Evolutionary conservation across 2,888 invertebrate species (phyloP).

Genomic region (Andrena praecox): DNA sequence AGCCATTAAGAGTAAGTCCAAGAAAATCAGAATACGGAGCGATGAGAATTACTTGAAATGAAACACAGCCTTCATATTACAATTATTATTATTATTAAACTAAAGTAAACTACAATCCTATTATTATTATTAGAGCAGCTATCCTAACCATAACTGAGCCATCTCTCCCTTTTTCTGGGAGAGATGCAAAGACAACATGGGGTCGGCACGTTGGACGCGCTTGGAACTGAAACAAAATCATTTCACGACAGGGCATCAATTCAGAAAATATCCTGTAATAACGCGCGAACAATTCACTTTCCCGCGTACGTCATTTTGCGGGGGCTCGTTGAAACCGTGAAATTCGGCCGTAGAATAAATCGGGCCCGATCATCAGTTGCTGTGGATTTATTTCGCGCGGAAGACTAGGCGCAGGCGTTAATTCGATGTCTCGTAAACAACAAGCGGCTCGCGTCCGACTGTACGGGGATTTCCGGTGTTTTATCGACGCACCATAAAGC

Average conservation of each 20-base stretch:
- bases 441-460: slow-evolving; percentile 30
- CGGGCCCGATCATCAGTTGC: slow-evolving; percentile 44
- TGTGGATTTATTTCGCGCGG: slow-evolving; percentile 35
- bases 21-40: no score
- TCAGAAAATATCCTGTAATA: slow-evolving; percentile 23
- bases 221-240: slow-evolving; percentile 5
- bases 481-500: slow-evolving; percentile 49
- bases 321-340: slow-evolving; percentile 12
- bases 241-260: not conserved
- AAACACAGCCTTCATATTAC: no score
- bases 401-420: slow-evolving; percentile 41
- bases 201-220: not conserved
- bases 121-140: no score
- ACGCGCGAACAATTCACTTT: slow-evolving; percentile 25
- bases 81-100: no score
- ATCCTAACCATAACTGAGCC: no score
- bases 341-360: slow-evolving; percentile 44
- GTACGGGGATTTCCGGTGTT: slow-evolving; percentile 49
- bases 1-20: no score
- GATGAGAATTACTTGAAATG: no score
- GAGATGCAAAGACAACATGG: not conserved
- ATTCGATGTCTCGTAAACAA: slow-evolving; percentile 57
- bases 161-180: no score
- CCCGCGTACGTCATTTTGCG: not conserved
- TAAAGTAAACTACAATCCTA: no score